Evolutionary conservation across 2,113 vertebrate genomes (phyloP).

Genomic region (Polyodon spathula): DNA sequence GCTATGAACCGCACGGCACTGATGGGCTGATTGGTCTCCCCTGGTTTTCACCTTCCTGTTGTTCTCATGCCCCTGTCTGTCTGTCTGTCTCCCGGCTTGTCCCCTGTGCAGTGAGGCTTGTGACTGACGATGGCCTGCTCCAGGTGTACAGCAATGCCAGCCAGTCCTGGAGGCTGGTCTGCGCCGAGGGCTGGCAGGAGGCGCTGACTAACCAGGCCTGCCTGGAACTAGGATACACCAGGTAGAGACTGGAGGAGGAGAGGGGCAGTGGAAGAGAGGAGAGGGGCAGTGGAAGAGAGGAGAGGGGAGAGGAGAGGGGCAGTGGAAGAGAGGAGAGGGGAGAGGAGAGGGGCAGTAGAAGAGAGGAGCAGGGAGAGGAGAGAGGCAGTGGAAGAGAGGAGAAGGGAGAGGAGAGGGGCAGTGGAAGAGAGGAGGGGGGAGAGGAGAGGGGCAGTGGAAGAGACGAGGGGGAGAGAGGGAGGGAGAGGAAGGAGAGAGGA

Average conservation of each 20-base stretch:
- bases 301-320: slow-evolving; percentile 4
- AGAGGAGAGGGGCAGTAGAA: background rate
- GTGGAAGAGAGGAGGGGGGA: background rate
- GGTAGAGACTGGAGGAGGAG: slow-evolving; percentile 39
- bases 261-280: background rate
- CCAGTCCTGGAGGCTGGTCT: slow-evolving; percentile 61
- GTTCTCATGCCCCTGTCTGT: slow-evolving; percentile 3
- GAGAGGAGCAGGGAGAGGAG: background rate
- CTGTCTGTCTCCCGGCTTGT: background rate
- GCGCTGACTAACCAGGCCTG: slow-evolving; percentile 62
- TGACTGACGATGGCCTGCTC: slow-evolving; percentile 50
- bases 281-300: no score
- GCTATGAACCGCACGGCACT: background rate
- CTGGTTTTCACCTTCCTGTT: background rate
- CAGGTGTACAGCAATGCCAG: slow-evolving; percentile 53
- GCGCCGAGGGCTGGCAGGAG: slow-evolving; percentile 59
- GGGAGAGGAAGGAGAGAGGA: background rate
- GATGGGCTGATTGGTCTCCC: background rate
- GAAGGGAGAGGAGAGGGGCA: slow-evolving; percentile 6
- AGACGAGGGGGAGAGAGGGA: background rate
- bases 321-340: background rate
- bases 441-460: background rate
- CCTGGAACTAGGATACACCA: slow-evolving; percentile 68
- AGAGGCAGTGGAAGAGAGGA: background rate
- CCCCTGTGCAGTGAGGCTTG: slow-evolving; percentile 57